These are phyloP conservation scores for Porites evermanni DNA, from an alignment of 92 coral and sea anemone species.

Conservation along the genomic window DNA sequence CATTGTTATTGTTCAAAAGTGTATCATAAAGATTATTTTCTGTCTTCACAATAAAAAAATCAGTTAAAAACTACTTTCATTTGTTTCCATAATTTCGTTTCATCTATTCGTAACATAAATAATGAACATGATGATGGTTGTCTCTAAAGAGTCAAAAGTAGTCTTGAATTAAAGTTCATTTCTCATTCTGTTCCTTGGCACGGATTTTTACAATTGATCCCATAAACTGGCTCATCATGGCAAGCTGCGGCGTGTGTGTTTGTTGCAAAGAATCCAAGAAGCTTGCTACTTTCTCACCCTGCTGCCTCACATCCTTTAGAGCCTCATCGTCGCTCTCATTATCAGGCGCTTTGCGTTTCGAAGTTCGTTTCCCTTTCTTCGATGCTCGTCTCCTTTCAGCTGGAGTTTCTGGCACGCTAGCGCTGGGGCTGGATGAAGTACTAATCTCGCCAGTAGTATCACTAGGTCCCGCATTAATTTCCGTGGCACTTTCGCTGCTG, in stretches of 20 bases:
- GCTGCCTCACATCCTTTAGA: neutral
- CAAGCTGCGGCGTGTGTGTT: constrained; percentile 23
- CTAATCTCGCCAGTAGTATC: constrained; percentile 1
- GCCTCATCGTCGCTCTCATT: constrained; percentile 25
- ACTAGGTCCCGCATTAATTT: neutral
- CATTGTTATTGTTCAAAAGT: neutral
- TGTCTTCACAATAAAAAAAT: constrained; percentile 12
- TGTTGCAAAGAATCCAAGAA: constrained; percentile 26
- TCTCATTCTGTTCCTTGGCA: constrained; percentile 13
- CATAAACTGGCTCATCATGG: neutral
- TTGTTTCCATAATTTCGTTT: constrained; percentile 27
- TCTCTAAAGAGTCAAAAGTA: neutral
- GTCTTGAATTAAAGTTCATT: constrained; percentile 30
- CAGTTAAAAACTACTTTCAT: constrained; percentile 15
- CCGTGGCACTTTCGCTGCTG: constrained; percentile 41
- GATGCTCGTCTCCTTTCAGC: constrained; percentile 17
- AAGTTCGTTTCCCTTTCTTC: constrained; percentile 26
- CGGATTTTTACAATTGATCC: constrained; percentile 6
- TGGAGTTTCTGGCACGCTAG: constrained; percentile 6
- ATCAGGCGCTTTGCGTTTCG: constrained; percentile 28
- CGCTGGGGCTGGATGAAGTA: constrained; percentile 20
- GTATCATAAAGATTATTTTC: neutral
- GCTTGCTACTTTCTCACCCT: neutral
- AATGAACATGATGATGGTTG: constrained; percentile 8
- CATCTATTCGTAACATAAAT: constrained; percentile 13